Conservation (phyloP, 2,113 vertebrate genomes). For the Bungarus multicinctus region DNA sequence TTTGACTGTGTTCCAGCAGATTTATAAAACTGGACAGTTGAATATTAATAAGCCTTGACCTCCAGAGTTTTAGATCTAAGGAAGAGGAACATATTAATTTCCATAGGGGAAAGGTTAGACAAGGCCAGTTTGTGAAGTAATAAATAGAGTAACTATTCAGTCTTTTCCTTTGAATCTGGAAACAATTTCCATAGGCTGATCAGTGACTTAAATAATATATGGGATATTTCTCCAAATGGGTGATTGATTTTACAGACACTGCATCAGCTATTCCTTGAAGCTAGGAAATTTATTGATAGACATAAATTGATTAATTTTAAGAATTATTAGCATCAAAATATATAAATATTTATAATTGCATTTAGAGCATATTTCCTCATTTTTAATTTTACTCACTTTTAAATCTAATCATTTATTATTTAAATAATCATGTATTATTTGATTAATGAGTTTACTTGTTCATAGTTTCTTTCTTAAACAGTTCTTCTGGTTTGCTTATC, state of each 20-base stretch:
- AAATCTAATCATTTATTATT: neutral
- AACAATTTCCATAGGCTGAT: constrained; percentile 14
- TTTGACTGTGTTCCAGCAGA: constrained; percentile 31
- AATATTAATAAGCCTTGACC: constrained; percentile 37
- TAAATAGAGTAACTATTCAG: constrained; percentile 29
- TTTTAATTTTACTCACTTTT: neutral
- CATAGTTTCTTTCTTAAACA: neutral
- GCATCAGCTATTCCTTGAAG: neutral
- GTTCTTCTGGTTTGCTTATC: neutral
- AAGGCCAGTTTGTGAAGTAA: neutral
- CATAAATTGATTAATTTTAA: neutral
- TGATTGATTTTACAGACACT: neutral
- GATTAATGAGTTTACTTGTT: neutral
- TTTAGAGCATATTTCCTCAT: neutral
- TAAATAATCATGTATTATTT: neutral
- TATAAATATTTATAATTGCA: neutral
- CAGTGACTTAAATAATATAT: neutral
- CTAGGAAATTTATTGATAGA: neutral
- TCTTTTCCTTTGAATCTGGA: neutral
- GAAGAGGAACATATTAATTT: constrained; percentile 23
- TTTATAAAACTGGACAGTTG: neutral
- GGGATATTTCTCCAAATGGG: neutral
- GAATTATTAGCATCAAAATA: neutral
- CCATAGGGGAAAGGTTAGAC: constrained; percentile 17
- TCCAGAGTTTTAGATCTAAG: constrained; percentile 8